Percentiles rank a stretch among this genome's conserved stretches.
Evolutionary conservation across 2,888 invertebrate genomes (phyloP).

Genomic region (Acrobasis repandana): DNA sequence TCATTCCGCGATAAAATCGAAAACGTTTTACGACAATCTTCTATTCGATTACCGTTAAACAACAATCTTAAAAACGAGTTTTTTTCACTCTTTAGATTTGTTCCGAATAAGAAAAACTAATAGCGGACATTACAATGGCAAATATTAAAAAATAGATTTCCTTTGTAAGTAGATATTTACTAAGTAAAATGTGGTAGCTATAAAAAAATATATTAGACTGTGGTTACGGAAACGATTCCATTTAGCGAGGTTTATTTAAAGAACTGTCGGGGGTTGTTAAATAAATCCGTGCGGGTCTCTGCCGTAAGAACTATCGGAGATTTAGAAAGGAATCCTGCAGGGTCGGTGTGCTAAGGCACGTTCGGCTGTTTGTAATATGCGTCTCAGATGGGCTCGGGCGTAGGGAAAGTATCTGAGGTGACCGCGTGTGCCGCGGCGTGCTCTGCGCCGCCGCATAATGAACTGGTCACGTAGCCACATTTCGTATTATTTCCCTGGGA

Average conservation of each 20-base stretch:
- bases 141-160: not conserved
- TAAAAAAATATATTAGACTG: not conserved
- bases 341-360: conserved; percentile 51
- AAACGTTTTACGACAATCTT: conserved; percentile 81
- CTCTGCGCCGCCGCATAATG: conserved; percentile 76
- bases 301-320: conserved; percentile 43
- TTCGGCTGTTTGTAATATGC: conserved; percentile 60
- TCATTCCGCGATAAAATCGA: conserved; percentile 81
- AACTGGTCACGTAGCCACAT: conserved; percentile 83
- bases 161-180: not conserved
- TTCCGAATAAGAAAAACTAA: conserved; percentile 9
- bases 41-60: conserved; percentile 80
- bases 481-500: conserved; percentile 83
- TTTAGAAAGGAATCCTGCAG: conserved; percentile 51
- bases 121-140: not conserved
- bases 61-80: conserved; percentile 71
- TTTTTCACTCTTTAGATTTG: conserved; percentile 44
- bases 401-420: conserved; percentile 52
- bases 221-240: conserved; percentile 23
- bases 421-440: conserved; percentile 56
- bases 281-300: conserved; percentile 40
- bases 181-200: too few species aligned
- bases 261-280: conserved; percentile 33
- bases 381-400: conserved; percentile 42
- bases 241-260: conserved; percentile 32